A percentile compares a stretch with the other conserved stretches of the same genome.
phyloP scores from a whole-genome alignment of 2,888 invertebrate genomes.

The Clepsis dumicolana region DNA sequence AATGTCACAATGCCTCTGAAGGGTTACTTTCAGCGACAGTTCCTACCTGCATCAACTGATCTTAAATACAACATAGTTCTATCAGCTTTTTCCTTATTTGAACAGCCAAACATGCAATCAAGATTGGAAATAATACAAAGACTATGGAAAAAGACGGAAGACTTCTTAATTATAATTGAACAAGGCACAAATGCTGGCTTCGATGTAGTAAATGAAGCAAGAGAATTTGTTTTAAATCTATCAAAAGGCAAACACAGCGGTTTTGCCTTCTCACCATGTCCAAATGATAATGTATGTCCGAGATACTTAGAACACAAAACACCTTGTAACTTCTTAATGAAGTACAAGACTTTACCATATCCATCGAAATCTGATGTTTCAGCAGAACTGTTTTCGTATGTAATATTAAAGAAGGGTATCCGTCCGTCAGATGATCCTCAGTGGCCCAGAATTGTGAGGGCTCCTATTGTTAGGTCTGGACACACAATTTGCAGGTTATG shows the following conservation, averaged over 20 bases:
- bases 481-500: slow-evolving; percentile 93
- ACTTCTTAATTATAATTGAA: slow-evolving; percentile 94
- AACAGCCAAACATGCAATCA: slow-evolving; percentile 88
- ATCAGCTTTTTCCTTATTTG: slow-evolving; percentile 93
- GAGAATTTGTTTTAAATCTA: slow-evolving; percentile 91
- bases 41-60: slow-evolving; percentile 89
- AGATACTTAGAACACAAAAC: slow-evolving; percentile 87
- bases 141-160: slow-evolving; percentile 94
- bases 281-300: slow-evolving; percentile 93
- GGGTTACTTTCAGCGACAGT: slow-evolving; percentile 92
- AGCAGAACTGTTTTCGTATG: slow-evolving; percentile 90
- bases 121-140: slow-evolving; percentile 90
- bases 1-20: slow-evolving; percentile 86
- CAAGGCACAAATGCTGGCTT: slow-evolving; percentile 94
- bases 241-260: slow-evolving; percentile 70
- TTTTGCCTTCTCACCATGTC: slow-evolving; percentile 94
- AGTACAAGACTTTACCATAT: slow-evolving; percentile 86
- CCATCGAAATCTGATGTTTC: slow-evolving; percentile 70
- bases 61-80: slow-evolving; percentile 92
- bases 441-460: slow-evolving; percentile 94
- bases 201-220: slow-evolving; percentile 92
- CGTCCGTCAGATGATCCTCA: slow-evolving; percentile 79
- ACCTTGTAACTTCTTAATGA: slow-evolving; percentile 92
- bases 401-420: slow-evolving; percentile 92
- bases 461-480: slow-evolving; percentile 88